Conservation (phyloP, 1,140 invertebrate species). For the Drosophila trapezifrons region DNA sequence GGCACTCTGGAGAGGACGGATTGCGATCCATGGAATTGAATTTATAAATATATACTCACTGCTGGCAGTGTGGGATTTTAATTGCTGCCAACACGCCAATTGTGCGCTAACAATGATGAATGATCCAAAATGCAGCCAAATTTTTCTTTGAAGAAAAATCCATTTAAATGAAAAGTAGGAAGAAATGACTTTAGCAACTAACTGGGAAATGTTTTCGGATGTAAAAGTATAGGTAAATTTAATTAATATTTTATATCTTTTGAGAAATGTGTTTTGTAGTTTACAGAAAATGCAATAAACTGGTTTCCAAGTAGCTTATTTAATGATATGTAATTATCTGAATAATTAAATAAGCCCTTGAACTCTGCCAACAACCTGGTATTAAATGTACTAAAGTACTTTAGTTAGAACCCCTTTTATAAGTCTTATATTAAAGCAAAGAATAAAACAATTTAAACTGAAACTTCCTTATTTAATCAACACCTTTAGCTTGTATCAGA, state of each 20-base stretch:
- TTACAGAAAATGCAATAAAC: background rate
- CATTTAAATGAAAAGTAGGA: background rate
- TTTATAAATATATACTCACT: conserved; percentile 8
- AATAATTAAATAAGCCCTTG: background rate
- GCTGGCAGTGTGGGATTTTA: conserved; percentile 18
- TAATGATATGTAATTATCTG: background rate
- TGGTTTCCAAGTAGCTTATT: background rate
- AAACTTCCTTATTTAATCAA: background rate
- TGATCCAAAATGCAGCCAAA: background rate
- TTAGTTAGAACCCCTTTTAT: background rate
- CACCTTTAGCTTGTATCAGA: background rate
- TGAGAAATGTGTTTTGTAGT: background rate
- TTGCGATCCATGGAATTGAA: conserved; percentile 10
- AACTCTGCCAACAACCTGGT: no score
- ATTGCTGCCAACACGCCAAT: conserved; percentile 37
- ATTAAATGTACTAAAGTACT: background rate
- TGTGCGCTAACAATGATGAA: conserved; percentile 33
- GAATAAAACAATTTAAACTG: background rate
- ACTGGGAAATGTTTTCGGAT: background rate
- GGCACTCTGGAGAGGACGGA: background rate
- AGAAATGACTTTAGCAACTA: background rate
- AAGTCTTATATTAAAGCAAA: background rate
- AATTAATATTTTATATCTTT: background rate
- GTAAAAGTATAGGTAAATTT: background rate
- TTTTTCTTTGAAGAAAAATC: background rate